A percentile compares a stretch with the other conserved stretches of the same genome.
phyloP scores from a whole-genome alignment of 1,140 invertebrate genomes.

The Pogonomyrmex barbatus region DNA sequence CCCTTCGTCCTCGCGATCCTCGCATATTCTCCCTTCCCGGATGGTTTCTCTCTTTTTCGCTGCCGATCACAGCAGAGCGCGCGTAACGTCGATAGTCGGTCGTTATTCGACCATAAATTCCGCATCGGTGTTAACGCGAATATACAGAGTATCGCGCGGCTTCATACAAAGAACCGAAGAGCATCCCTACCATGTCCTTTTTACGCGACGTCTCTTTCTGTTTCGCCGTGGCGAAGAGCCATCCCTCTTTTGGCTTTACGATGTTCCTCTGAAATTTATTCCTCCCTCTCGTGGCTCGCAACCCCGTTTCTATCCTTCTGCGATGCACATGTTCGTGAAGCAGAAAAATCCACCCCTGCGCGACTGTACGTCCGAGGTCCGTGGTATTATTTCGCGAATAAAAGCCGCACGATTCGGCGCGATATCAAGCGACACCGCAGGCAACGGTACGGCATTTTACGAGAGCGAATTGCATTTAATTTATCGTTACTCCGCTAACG shows the following conservation, averaged over 20 bases:
- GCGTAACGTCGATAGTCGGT: slow-evolving; percentile 62
- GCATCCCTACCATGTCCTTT: neutral
- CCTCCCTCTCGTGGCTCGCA: slow-evolving; percentile 45
- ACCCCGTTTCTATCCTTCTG: slow-evolving; percentile 41
- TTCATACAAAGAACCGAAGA: slow-evolving; percentile 48
- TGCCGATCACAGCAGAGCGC: slow-evolving; percentile 55
- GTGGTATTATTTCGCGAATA: slow-evolving; percentile 57
- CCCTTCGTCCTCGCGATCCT: neutral
- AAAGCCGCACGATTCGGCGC: slow-evolving; percentile 34
- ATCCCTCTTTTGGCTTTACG: slow-evolving; percentile 50
- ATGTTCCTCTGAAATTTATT: slow-evolving; percentile 65
- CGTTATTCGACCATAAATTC: slow-evolving; percentile 81
- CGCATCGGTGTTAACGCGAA: slow-evolving; percentile 76
- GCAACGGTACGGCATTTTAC: slow-evolving; percentile 39
- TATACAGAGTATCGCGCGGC: slow-evolving; percentile 67
- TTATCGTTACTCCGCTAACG: slow-evolving; percentile 52
- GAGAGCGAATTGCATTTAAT: slow-evolving; percentile 53
- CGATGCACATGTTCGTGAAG: slow-evolving; percentile 51
- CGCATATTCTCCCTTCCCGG: neutral
- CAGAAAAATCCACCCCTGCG: slow-evolving; percentile 47
- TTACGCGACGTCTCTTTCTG: slow-evolving; percentile 58
- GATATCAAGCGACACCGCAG: slow-evolving; percentile 38
- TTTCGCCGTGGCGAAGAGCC: slow-evolving; percentile 41
- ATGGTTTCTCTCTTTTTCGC: slow-evolving; percentile 65
- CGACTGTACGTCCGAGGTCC: slow-evolving; percentile 12